These are phyloP conservation scores for Xenops minutus DNA, from an alignment of 2,797 vertebrate genomes.

Conservation along the genomic window DNA sequence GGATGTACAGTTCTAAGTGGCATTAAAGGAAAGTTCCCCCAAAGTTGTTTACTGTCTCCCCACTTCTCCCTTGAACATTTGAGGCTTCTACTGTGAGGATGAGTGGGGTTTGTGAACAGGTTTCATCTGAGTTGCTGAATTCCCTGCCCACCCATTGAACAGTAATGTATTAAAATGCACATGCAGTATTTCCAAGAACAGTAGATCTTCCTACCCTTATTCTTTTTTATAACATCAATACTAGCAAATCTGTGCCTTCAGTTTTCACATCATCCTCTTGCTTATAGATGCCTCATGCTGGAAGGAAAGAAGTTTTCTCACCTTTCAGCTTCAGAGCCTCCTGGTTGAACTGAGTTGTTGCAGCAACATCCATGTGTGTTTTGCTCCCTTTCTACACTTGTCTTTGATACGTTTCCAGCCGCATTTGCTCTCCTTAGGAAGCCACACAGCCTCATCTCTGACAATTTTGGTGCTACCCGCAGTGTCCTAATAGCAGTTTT, in stretches of 20 bases:
- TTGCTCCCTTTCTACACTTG: neutral
- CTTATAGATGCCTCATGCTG: neutral
- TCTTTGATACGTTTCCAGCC: slow-evolving; percentile 23
- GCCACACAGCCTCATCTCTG: neutral
- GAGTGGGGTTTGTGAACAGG: neutral
- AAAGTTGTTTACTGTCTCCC: fast-evolving
- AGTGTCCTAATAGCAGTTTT: slow-evolving; percentile 40
- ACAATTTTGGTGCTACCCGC: neutral
- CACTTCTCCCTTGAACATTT: neutral
- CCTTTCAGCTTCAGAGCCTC: neutral
- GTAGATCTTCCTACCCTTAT: neutral
- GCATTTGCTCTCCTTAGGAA: slow-evolving; percentile 13
- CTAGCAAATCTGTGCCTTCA: neutral
- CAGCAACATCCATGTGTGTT: neutral
- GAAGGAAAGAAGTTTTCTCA: neutral
- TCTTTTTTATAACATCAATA: neutral
- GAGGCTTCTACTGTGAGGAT: neutral
- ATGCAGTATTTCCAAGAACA: neutral
- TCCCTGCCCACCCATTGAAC: neutral
- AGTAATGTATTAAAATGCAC: neutral
- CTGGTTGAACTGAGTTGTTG: neutral
- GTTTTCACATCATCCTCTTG: neutral
- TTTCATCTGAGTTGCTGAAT: neutral
- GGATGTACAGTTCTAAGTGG: neutral
- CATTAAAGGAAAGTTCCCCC: neutral